A percentile compares a stretch with the other conserved stretches of the same genome.
Conservation (phyloP, 2,888 invertebrate species). For the Microchrysa polita region DNA sequence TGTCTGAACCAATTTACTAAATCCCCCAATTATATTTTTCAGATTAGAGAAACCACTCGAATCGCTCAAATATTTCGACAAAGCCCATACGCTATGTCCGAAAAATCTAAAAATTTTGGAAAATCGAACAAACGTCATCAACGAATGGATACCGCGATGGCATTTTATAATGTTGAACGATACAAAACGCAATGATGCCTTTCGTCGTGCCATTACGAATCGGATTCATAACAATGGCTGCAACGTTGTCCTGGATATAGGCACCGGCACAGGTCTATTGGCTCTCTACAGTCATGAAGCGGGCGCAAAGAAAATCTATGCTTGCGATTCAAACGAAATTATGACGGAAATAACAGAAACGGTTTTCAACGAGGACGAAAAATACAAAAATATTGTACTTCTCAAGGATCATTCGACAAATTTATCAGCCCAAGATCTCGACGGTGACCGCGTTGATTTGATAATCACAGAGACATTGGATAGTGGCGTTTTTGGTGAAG, state of each 20-base stretch:
- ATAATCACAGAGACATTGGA: slow-evolving; percentile 84
- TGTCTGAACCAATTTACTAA: no score
- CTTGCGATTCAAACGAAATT: slow-evolving; percentile 74
- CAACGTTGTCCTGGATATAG: slow-evolving; percentile 76
- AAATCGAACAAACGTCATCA: slow-evolving; percentile 67
- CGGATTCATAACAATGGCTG: slow-evolving; percentile 65
- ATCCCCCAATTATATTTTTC: slow-evolving; percentile 36
- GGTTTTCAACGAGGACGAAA: slow-evolving; percentile 66
- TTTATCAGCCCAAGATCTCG: slow-evolving; percentile 61
- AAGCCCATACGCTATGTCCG: slow-evolving; percentile 47
- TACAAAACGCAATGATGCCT: slow-evolving; percentile 72
- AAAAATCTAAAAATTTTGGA: slow-evolving; percentile 45
- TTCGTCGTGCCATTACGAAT: slow-evolving; percentile 70
- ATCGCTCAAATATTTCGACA: slow-evolving; percentile 49
- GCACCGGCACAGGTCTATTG: slow-evolving; percentile 80
- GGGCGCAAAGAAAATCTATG: slow-evolving; percentile 69
- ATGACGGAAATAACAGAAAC: slow-evolving; percentile 73
- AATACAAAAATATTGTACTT: slow-evolving; percentile 64
- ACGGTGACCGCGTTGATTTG: slow-evolving; percentile 68
- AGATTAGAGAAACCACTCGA: slow-evolving; percentile 50
- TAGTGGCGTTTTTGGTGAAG: slow-evolving; percentile 81
- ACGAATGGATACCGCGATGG: slow-evolving; percentile 79
- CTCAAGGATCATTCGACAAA: slow-evolving; percentile 71
- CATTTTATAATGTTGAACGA: slow-evolving; percentile 88
- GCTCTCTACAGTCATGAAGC: slow-evolving; percentile 73